Base-by-base conservation (phyloP, 2,888 invertebrate species). In the Leptogaster cylindrica region DNA sequence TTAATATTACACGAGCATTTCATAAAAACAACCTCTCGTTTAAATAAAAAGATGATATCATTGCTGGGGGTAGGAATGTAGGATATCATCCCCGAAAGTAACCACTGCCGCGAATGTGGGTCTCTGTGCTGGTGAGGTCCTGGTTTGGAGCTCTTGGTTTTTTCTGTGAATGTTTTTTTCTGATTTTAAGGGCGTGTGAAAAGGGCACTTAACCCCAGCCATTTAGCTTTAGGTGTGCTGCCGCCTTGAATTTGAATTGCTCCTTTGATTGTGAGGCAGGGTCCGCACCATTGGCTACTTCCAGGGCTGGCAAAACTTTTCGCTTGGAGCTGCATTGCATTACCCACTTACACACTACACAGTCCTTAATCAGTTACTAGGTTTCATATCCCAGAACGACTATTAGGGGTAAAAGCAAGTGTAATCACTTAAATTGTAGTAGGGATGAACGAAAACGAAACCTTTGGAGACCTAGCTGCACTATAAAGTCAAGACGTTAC, bases 401-500 rank as follows among this genome's bases (percentile, higher is more conserved):
- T 36, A 16, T 36, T 33, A 36, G 48, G 33, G 58, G 58, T 66
- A 66, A 66, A 55, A 58, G 55, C 66, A 48, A 58, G 36, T 65
- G 25, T 58, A 66, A 66, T 66, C 66, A 66, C 66, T 66, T 66
- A 66, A 66, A 66, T 66, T 55, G 33, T 52, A 44, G 52, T 66
- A 66, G 46, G 55, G 46, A 20, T 44, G 44, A 66, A 46, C 44
- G 46, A 44, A 28, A 20, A 61, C 27, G 44, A 39, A 23, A 16
- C 23, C 55, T 55, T 33, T 12, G 16, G 55, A 55, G 23, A 10
- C 25, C 55, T 36, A 55, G 12, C 31, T 25, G 8, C n/a, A 1
- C 4, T 23, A 46, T 55, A 23, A 36, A 18, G 18, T 33, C n/a
- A 12, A 10, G 55, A 36, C 23, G 8, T 23, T n/a, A 39, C 39